Evolutionary conservation across 2,888 invertebrate species (phyloP).

Genomic region (Mesorhabditis sp.): DNA sequence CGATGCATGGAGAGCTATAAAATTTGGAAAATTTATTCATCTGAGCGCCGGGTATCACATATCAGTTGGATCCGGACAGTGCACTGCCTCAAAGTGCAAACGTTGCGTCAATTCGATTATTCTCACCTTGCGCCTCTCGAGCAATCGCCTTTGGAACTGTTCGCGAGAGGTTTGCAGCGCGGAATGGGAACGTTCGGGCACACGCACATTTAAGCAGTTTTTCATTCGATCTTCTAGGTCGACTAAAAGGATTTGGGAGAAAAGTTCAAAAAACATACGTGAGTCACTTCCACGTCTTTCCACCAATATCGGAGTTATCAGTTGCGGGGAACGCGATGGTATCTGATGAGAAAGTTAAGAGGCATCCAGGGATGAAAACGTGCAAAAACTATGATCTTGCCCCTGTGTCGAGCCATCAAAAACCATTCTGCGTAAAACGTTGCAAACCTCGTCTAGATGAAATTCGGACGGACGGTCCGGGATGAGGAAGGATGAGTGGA

Average conservation of each 20-base stretch:
- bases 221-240: conserved; percentile 29
- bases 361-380: too few relatives aligned
- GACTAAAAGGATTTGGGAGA: conserved; percentile 13
- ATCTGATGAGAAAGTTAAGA: conserved; percentile 12
- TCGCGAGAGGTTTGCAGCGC: conserved; percentile 37
- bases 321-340: conserved; percentile 23
- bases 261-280: conserved; percentile 19
- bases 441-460: conserved; percentile 24
- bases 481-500: conserved; percentile 38
- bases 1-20: neutral
- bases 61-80: too few relatives aligned
- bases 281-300: conserved; percentile 35
- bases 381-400: neutral
- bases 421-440: too few relatives aligned
- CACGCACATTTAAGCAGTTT: conserved; percentile 29
- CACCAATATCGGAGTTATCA: conserved; percentile 22
- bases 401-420: neutral
- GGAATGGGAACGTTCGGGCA: conserved; percentile 38
- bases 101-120: conserved; percentile 3
- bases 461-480: conserved; percentile 42
- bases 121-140: conserved; percentile 30
- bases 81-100: too few relatives aligned
- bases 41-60: too few relatives aligned
- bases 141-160: conserved; percentile 35
- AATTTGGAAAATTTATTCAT: too few relatives aligned